Conservation (phyloP, 2,113 vertebrate species). For the Solea solea region DNA sequence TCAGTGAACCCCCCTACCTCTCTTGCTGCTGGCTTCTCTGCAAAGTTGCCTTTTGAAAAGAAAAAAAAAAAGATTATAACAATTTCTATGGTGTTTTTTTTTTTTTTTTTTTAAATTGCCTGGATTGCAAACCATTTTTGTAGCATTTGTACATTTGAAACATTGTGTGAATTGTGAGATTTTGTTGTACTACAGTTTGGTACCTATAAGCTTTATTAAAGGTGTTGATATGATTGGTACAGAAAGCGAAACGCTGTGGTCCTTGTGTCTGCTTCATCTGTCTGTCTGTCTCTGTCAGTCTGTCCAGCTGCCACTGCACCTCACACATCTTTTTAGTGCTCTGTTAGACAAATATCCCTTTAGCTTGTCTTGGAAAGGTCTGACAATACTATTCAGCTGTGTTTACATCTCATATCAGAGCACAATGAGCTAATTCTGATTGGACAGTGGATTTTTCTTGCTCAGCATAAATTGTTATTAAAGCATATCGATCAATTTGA, state of each 20-base stretch:
- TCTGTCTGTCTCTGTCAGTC: constrained; percentile 72
- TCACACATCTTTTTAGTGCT: constrained; percentile 82
- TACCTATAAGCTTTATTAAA: constrained; percentile 96
- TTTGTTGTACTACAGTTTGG: constrained; percentile 94
- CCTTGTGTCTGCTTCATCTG: constrained; percentile 97
- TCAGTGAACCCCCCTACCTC: constrained; percentile 74
- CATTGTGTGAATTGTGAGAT: constrained; percentile 89
- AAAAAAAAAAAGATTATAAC: constrained; percentile 71
- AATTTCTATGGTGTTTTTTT: constrained; percentile 65
- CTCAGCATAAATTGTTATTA: background rate
- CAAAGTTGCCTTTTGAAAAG: constrained; percentile 77
- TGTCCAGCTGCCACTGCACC: constrained; percentile 80
- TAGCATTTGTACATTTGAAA: constrained; percentile 86
- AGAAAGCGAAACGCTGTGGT: constrained; percentile 89
- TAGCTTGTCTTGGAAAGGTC: constrained; percentile 9
- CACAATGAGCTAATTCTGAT: constrained; percentile 28
- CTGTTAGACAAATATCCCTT: constrained; percentile 96
- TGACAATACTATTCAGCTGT: background rate
- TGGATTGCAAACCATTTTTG: constrained; percentile 79
- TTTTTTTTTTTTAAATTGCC: constrained; percentile 70
- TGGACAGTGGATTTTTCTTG: constrained; percentile 18
- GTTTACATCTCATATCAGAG: background rate
- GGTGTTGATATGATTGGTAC: constrained; percentile 93
- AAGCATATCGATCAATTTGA: constrained; percentile 1
- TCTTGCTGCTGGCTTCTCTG: constrained; percentile 78